Conservation (phyloP, 2,888 invertebrate species). For the Metacarcinus magister region DNA sequence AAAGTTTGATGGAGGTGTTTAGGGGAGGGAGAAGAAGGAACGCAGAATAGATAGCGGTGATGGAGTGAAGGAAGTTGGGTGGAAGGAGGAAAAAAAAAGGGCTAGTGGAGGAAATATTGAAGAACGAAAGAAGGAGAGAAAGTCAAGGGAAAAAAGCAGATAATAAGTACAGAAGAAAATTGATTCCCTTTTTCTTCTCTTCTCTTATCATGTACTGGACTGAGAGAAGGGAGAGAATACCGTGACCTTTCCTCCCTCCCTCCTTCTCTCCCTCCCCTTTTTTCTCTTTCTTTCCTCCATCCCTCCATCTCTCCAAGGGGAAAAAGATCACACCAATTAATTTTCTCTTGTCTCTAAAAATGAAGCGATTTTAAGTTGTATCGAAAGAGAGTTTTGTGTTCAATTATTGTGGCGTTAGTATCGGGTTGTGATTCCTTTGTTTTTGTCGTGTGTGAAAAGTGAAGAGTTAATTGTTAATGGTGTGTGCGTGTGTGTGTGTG, state of each 20-base stretch:
- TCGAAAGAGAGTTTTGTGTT: background rate
- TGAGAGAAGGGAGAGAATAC: background rate
- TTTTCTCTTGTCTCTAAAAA: background rate
- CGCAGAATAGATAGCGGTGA: background rate
- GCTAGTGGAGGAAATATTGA: background rate
- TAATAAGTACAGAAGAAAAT: background rate
- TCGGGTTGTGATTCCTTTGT: background rate
- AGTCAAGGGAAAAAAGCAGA: background rate
- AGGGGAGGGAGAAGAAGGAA: background rate
- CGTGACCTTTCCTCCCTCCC: background rate
- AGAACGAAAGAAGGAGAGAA: background rate
- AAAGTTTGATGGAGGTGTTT: background rate
- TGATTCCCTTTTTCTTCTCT: background rate
- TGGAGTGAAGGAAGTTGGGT: background rate
- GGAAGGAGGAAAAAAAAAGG: background rate
- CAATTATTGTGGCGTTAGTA: background rate
- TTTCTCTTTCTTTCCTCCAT: constrained; percentile 51
- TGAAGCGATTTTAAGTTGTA: background rate
- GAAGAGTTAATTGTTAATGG: background rate
- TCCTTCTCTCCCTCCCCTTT: background rate
- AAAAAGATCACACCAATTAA: background rate
- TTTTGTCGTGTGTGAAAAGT: background rate
- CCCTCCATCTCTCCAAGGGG: background rate
- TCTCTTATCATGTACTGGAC: background rate
- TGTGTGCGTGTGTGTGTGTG: background rate